Conservation (phyloP, 1,140 invertebrate genomes). For the Danaus plexippus region DNA sequence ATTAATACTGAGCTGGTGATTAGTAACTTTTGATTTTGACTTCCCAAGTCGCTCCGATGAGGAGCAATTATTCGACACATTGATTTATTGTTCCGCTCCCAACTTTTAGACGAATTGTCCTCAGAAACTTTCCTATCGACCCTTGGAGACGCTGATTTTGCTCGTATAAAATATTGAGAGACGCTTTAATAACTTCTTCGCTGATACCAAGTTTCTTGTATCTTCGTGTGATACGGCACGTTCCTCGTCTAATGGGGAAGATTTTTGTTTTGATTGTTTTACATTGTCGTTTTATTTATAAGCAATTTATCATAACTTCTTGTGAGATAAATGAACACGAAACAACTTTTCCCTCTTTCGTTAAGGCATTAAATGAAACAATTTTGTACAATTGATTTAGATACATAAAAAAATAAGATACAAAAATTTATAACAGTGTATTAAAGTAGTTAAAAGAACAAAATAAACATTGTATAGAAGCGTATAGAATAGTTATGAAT, state of each 20-base stretch:
- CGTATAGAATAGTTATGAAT: no score
- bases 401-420: no score
- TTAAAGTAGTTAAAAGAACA: no score
- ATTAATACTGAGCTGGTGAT: constrained; percentile 54
- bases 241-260: constrained; percentile 21
- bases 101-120: constrained; percentile 37
- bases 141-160: constrained; percentile 40
- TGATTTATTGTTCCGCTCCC: constrained; percentile 57
- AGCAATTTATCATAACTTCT: constrained; percentile 9
- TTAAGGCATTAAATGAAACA: no score
- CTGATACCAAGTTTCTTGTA: constrained; percentile 41
- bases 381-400: no score
- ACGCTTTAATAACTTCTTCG: constrained; percentile 47
- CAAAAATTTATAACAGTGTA: no score
- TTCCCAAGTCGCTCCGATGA: constrained; percentile 38
- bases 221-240: constrained; percentile 41
- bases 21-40: constrained; percentile 61
- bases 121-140: constrained; percentile 36
- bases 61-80: constrained; percentile 64
- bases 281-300: constrained; percentile 22
- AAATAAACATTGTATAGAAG: no score
- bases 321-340: no score
- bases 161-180: constrained; percentile 54
- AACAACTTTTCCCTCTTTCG: no score
- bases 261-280: constrained; percentile 36